Evolutionary conservation across 2,888 invertebrate species (phyloP).

Genomic region (Nomada ruficornis): DNA sequence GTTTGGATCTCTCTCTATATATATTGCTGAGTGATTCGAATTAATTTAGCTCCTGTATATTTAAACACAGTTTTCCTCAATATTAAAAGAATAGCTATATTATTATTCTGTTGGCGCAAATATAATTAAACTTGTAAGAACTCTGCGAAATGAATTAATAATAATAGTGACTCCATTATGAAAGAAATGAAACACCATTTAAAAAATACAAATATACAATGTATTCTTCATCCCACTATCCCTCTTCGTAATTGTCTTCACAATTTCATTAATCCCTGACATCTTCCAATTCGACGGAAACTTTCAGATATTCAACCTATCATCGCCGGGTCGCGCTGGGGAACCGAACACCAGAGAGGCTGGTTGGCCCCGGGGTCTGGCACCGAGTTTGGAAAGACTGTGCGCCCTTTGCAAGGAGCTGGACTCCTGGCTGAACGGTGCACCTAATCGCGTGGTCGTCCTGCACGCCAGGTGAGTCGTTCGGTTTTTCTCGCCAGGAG

Average conservation of each 20-base stretch:
- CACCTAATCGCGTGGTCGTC: conserved; percentile 94
- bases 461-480: conserved; percentile 91
- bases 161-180: no score
- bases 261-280: no score
- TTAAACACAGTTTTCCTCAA: no score
- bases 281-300: no score
- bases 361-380: conserved; percentile 94
- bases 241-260: no score
- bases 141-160: no score
- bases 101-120: no score
- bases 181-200: no score
- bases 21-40: background rate
- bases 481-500: background rate
- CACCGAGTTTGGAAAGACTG: conserved; percentile 94
- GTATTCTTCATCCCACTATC: no score
- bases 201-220: no score
- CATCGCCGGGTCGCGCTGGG: conserved; percentile 87
- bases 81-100: no score
- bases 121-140: no score
- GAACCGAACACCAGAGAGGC: conserved; percentile 87
- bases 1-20: background rate
- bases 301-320: conserved; percentile 93
- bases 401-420: conserved; percentile 97
- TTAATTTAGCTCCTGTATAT: background rate
- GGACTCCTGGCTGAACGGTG: conserved; percentile 95